Percentiles rank a stretch among this genome's conserved stretches.
These are phyloP conservation scores for Cabera pusaria DNA, from an alignment of 2,888 invertebrate species.

Conservation along the genomic window DNA sequence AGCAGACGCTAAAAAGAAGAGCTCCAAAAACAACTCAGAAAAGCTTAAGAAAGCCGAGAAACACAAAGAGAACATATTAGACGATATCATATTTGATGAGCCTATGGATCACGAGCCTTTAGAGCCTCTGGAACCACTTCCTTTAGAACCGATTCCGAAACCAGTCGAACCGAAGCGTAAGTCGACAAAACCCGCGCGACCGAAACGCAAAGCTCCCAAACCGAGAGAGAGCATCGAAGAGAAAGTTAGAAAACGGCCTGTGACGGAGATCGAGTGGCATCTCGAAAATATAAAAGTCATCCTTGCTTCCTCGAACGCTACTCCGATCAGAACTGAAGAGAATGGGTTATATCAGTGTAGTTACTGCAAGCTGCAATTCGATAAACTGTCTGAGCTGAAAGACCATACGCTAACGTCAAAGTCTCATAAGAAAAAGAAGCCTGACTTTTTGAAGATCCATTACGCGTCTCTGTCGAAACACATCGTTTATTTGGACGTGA, in stretches of 20 bases:
- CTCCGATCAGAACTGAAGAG: constrained; percentile 54
- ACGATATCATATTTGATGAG: constrained; percentile 14
- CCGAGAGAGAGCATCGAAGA: constrained; percentile 11
- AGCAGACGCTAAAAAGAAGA: constrained; percentile 30
- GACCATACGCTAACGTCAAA: constrained; percentile 43
- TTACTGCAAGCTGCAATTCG: constrained; percentile 58
- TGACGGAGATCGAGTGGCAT: constrained; percentile 58
- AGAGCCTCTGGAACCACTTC: constrained; percentile 8
- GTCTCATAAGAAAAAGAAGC: constrained; percentile 33
- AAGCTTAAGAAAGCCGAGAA: constrained; percentile 15
- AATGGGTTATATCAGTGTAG: constrained; percentile 55
- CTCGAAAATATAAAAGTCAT: constrained; percentile 57
- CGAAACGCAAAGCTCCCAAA: constrained; percentile 15
- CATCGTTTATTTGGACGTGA: constrained; percentile 60
- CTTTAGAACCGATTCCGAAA: constrained; percentile 12
- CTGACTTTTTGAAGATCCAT: constrained; percentile 47
- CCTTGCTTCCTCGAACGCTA: constrained; percentile 56
- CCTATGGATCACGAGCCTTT: constrained; percentile 21
- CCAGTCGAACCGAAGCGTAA: constrained; percentile 8
- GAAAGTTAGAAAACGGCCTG: constrained; percentile 30
- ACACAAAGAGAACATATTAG: constrained; percentile 14
- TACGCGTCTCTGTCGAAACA: constrained; percentile 47
- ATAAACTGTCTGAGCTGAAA: constrained; percentile 51
- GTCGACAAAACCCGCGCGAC: constrained; percentile 2
- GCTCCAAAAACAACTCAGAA: constrained; percentile 4